Evolutionary conservation across 2,888 invertebrate species (phyloP), one percentile per base, ranked within the genome.

Genomic region (Cyclophora punctaria): DNA sequence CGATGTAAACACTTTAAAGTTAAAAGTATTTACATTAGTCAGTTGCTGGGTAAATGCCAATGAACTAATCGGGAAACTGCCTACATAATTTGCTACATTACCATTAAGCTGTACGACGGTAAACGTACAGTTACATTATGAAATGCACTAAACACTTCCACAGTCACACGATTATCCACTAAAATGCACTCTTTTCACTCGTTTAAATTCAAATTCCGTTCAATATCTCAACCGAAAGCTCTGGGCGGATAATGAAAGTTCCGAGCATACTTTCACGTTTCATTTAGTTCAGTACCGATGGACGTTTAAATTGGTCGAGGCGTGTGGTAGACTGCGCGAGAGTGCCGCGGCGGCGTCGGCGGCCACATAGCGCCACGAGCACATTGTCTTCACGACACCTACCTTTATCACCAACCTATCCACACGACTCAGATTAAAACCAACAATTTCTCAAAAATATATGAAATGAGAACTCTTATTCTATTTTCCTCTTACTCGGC

Each of bases 261-360:
- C 53, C 61, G 59, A 67, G 60, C 69, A 71, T 67, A 78, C 70
- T 80, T 78, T 75, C 69, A 66, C 67, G 71, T 66, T 75, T 69
- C 20, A 44, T 44, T 44, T 73, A 72, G 73, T 80, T 78, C 73
- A 75, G 77, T 72, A 75, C 79, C 71, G 68, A 79, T 79, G 75
- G 75, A 81, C 85, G 84, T 80, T 83, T 79, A 78, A 78, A 80
- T 80, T 77, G 75, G 78, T 68, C 77, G 79, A 67, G 64, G 79
- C 79, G 79, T 71, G 69, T 68, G 65, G 72, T 66, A 67, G 67
- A 83, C 81, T 82, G 83, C 83, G 84, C 79, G 75, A 67, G 75
- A 75, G 78, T 63, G 70, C 69, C 68, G 73, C 71, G 77, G 74
- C 66, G 69, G 64, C 69, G 64, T 63, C 73, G 69, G 61, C 58